Conservation (phyloP, 1,140 invertebrate genomes). For the Drosophila biarmipes region DNA sequence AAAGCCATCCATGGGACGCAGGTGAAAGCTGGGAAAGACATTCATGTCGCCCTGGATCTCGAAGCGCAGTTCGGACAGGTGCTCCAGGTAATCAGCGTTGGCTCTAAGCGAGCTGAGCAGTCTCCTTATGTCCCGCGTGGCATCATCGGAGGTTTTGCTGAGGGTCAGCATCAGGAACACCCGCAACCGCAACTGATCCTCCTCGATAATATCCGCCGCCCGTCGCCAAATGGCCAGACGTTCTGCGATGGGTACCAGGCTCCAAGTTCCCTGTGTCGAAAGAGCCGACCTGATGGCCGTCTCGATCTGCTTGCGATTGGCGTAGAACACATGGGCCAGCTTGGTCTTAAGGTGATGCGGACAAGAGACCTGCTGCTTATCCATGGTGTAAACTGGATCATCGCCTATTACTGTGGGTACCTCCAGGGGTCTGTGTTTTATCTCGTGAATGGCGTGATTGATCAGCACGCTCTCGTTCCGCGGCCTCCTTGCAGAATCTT, state of each 20-base stretch:
- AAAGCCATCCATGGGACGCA: slow-evolving; percentile 97
- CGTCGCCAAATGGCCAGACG: slow-evolving; percentile 91
- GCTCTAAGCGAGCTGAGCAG: slow-evolving; percentile 97
- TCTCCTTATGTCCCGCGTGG: slow-evolving; percentile 98
- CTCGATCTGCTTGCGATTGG: slow-evolving; percentile 91
- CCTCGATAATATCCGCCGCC: slow-evolving; percentile 95
- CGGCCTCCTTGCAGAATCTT: neutral
- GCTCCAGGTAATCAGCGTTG: slow-evolving; percentile 94
- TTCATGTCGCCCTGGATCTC: slow-evolving; percentile 34
- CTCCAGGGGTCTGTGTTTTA: slow-evolving; percentile 29
- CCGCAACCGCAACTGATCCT: slow-evolving; percentile 93
- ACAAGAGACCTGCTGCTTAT: slow-evolving; percentile 26
- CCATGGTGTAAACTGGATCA: slow-evolving; percentile 33
- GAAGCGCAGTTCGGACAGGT: slow-evolving; percentile 87
- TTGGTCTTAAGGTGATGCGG: slow-evolving; percentile 94
- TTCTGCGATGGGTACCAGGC: slow-evolving; percentile 90
- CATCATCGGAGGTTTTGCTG: slow-evolving; percentile 96
- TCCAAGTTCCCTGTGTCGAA: slow-evolving; percentile 92
- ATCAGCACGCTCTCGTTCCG: slow-evolving; percentile 20
- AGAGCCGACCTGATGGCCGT: slow-evolving; percentile 93
- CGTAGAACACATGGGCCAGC: slow-evolving; percentile 95
- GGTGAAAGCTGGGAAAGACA: slow-evolving; percentile 87
- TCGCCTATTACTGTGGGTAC: slow-evolving; percentile 33
- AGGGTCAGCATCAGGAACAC: slow-evolving; percentile 98
- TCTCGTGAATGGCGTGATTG: slow-evolving; percentile 23